These are phyloP conservation scores for Andrena minutula DNA, from an alignment of 2,888 invertebrate genomes.

Conservation along the genomic window DNA sequence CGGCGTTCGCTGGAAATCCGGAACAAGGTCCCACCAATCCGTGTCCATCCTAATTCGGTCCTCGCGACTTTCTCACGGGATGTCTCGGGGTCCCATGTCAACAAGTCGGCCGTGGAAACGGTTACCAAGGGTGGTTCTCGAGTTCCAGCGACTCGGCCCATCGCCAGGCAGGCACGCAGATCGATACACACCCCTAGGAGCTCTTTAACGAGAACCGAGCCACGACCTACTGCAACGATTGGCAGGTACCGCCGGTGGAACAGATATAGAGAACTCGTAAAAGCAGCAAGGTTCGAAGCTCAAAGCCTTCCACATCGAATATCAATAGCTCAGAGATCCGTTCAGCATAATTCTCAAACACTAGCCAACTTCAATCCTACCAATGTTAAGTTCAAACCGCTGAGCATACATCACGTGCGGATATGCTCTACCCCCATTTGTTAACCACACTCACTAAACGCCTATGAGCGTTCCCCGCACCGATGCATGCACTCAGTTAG, in stretches of 20 bases:
- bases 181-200: constrained; percentile 66
- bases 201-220: constrained; percentile 49
- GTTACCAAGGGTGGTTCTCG: constrained; percentile 77
- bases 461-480: neutral
- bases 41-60: constrained; percentile 75
- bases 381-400: too few relatives aligned
- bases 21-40: constrained; percentile 82
- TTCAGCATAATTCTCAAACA: too few relatives aligned
- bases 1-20: constrained; percentile 74
- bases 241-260: neutral
- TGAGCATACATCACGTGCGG: too few relatives aligned
- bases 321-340: too few relatives aligned
- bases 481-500: neutral
- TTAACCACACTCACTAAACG: too few relatives aligned
- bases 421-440: too few relatives aligned
- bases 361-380: too few relatives aligned
- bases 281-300: too few relatives aligned
- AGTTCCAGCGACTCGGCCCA: constrained; percentile 57
- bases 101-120: constrained; percentile 78
- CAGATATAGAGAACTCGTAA: neutral
- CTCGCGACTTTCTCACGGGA: constrained; percentile 23
- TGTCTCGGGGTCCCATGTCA: constrained; percentile 66
- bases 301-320: too few relatives aligned
- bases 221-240: constrained; percentile 51
- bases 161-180: constrained; percentile 47